Conservation (phyloP, 2,113 vertebrate genomes). For the Abramis brama region DNA sequence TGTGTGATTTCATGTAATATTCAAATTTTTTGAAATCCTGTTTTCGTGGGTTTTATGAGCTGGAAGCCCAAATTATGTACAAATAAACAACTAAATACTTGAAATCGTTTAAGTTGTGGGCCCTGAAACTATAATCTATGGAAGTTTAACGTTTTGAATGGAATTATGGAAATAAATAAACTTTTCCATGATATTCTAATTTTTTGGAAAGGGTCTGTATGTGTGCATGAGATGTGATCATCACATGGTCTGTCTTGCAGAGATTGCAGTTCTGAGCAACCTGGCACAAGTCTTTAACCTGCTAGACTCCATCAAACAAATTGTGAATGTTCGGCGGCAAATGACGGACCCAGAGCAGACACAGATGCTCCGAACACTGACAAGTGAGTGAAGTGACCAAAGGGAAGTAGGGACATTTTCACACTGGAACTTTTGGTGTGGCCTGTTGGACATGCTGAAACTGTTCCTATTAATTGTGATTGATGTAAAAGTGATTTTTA, state of each 20-base stretch:
- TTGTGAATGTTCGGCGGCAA: slow-evolving; percentile 85
- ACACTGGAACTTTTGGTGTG: background rate
- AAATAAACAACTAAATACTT: too few relatives aligned
- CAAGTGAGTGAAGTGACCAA: slow-evolving; percentile 75
- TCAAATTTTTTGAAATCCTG: too few relatives aligned
- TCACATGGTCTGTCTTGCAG: slow-evolving; percentile 73
- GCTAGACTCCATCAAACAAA: slow-evolving; percentile 91
- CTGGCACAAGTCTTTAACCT: slow-evolving; percentile 93
- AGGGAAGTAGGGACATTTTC: background rate
- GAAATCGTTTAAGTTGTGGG: too few relatives aligned
- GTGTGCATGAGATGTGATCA: background rate
- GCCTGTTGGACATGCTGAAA: background rate
- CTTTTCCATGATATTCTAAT: too few relatives aligned
- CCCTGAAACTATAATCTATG: too few relatives aligned
- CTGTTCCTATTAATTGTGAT: background rate
- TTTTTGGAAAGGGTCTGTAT: background rate
- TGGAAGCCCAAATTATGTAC: too few relatives aligned
- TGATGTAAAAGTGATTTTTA: background rate
- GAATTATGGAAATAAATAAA: too few relatives aligned
- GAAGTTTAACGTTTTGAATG: too few relatives aligned
- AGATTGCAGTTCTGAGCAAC: slow-evolving; percentile 94
- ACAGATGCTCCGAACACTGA: slow-evolving; percentile 83
- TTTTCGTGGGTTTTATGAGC: too few relatives aligned
- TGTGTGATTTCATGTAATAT: too few relatives aligned
- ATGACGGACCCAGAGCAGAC: slow-evolving; percentile 90